These are phyloP conservation scores for Chironex yamaguchii DNA, from an alignment of 30 jellyfish, hydroid and myxozoan genomes.

Conservation along the genomic window DNA sequence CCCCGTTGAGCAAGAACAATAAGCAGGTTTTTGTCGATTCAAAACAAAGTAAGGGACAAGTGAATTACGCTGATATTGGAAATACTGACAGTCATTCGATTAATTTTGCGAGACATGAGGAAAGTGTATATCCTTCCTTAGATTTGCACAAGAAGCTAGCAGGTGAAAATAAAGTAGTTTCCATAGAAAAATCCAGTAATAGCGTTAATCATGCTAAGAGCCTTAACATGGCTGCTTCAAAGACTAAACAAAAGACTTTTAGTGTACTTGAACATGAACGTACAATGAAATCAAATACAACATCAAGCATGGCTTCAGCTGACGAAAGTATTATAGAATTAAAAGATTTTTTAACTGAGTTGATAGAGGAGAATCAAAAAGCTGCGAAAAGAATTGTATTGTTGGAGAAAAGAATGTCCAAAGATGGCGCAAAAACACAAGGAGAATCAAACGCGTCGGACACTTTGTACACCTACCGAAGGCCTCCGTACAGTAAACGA, in stretches of 20 bases:
- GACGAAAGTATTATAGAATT: conserved; percentile 78
- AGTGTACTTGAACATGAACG: background rate
- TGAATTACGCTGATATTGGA: background rate
- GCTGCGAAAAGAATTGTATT: too few relatives aligned
- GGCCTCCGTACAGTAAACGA: too few relatives aligned
- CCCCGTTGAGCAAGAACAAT: background rate
- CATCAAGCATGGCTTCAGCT: conserved; percentile 14
- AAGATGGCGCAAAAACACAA: too few relatives aligned
- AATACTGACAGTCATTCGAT: background rate
- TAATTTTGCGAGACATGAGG: background rate
- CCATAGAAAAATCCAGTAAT: background rate
- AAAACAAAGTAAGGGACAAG: background rate
- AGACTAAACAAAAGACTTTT: background rate
- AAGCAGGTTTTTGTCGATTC: background rate
- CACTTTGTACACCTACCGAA: too few relatives aligned
- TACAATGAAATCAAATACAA: background rate
- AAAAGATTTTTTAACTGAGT: conserved; percentile 53
- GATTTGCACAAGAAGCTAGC: background rate
- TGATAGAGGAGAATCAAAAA: too few relatives aligned
- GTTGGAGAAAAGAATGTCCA: too few relatives aligned
- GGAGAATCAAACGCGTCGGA: too few relatives aligned
- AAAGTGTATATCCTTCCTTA: background rate
- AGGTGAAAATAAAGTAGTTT: background rate
- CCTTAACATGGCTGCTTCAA: background rate
- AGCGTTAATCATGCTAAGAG: background rate